These are phyloP conservation scores for Brachypterus glaber DNA, from an alignment of 2,888 invertebrate species.

Conservation along the genomic window DNA sequence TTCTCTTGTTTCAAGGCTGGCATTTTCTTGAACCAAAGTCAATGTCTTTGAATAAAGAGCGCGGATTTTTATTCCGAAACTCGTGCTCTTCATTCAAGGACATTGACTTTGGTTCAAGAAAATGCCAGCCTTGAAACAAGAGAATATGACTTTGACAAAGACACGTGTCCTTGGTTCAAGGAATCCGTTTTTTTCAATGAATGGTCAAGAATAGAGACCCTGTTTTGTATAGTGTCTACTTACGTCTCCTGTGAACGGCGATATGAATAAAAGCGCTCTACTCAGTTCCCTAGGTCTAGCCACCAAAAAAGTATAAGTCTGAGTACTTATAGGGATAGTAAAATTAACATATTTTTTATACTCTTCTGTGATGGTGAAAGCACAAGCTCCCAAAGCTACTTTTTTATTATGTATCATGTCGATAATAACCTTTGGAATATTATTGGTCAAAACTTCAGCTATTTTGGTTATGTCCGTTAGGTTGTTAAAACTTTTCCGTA, in stretches of 20 bases:
- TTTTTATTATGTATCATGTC: constrained; percentile 42
- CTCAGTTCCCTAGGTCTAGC: constrained; percentile 72
- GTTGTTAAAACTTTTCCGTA: constrained; percentile 5
- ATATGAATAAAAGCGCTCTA: constrained; percentile 70
- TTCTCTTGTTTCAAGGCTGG: too few relatives aligned
- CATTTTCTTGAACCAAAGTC: too few relatives aligned
- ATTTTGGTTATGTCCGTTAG: constrained; percentile 5
- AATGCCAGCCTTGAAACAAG: too few relatives aligned
- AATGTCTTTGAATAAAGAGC: too few relatives aligned
- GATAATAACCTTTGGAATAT: constrained; percentile 25
- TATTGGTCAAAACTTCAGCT: constrained; percentile 10
- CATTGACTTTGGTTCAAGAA: too few relatives aligned
- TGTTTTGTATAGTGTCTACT: too few relatives aligned
- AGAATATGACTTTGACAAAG: too few relatives aligned
- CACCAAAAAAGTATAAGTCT: constrained; percentile 69
- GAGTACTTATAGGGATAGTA: constrained; percentile 66
- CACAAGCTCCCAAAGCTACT: constrained; percentile 52
- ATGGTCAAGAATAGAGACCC: too few relatives aligned
- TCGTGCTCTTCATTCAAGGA: too few relatives aligned
- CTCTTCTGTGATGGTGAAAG: constrained; percentile 47
- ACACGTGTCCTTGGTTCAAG: too few relatives aligned
- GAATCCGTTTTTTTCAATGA: too few relatives aligned
- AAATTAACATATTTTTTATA: constrained; percentile 56
- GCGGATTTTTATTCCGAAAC: too few relatives aligned
- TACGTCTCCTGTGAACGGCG: constrained; percentile 67